Conservation (phyloP, 2,888 invertebrate species). For the Ptychoptera albimana region DNA sequence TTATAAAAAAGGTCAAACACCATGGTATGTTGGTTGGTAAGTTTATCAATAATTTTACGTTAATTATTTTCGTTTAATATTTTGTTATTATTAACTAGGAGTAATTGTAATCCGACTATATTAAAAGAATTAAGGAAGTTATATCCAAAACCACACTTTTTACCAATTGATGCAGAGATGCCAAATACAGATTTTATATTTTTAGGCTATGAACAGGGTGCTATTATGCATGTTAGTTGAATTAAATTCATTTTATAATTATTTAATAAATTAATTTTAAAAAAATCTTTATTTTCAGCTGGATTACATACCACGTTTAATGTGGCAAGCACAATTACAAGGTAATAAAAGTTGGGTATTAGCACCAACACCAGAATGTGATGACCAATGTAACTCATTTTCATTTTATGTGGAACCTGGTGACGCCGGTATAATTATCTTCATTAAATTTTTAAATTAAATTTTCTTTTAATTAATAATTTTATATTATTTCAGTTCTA, state of each 20-base stretch:
- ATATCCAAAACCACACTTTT: constrained; percentile 68
- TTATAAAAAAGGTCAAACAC: constrained; percentile 42
- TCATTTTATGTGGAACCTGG: constrained; percentile 69
- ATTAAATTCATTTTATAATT: constrained; percentile 4
- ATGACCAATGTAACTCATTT: constrained; percentile 53
- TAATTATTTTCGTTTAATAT: too few species aligned
- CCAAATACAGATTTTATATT: constrained; percentile 82
- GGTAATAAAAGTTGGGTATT: constrained; percentile 77
- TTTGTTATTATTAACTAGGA: too few species aligned
- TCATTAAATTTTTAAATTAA: background rate
- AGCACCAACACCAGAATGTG: constrained; percentile 77
- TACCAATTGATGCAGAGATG: constrained; percentile 78
- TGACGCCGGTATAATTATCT: constrained; percentile 51
- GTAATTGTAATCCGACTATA: constrained; percentile 75
- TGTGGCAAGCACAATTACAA: constrained; percentile 85
- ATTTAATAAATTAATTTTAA: constrained; percentile 3
- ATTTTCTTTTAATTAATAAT: constrained; percentile 7
- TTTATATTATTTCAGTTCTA: constrained; percentile 42
- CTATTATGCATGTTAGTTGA: constrained; percentile 69
- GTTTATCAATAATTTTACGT: too few species aligned
- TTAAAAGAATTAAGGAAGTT: constrained; percentile 53
- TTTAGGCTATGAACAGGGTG: constrained; percentile 80
- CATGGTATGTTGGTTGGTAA: constrained; percentile 82
- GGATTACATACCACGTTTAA: constrained; percentile 77
- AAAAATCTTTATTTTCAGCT: constrained; percentile 38